Percentiles rank a stretch among this genome's conserved stretches.
Evolutionary conservation across 2,888 invertebrate species (phyloP).

Genomic region (Notocelia uddmanniana): DNA sequence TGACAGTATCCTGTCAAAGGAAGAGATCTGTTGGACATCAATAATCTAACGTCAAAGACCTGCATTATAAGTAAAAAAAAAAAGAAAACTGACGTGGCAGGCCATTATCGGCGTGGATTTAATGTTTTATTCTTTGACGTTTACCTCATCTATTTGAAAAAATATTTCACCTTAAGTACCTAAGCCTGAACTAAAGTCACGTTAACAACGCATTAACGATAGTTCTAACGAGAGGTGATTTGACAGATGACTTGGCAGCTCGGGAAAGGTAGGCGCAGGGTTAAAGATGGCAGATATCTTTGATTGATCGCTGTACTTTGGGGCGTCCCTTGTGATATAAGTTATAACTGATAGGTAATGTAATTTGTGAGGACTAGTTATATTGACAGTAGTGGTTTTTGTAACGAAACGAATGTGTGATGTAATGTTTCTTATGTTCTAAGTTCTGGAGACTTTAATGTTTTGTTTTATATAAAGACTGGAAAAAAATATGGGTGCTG

Average conservation of each 20-base stretch:
- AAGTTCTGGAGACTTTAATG: too few species aligned
- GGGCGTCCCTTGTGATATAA: constrained; percentile 18
- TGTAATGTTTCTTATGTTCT: too few species aligned
- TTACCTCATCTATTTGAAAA: neutral
- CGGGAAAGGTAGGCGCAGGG: constrained; percentile 5
- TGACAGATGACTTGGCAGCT: constrained; percentile 37
- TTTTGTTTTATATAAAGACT: too few species aligned
- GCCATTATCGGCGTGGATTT: too few species aligned
- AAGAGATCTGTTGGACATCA: too few species aligned
- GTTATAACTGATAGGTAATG: constrained; percentile 35
- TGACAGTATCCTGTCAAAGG: too few species aligned
- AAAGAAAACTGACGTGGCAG: too few species aligned
- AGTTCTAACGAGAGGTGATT: constrained; percentile 42
- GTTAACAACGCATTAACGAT: constrained; percentile 11
- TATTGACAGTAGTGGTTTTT: constrained; percentile 4
- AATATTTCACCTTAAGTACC: neutral
- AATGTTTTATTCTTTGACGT: too few species aligned
- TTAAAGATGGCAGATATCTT: constrained; percentile 42
- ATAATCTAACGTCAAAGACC: too few species aligned
- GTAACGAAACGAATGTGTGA: too few species aligned
- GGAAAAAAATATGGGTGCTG: too few species aligned
- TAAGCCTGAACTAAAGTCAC: neutral
- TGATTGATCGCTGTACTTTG: constrained; percentile 40
- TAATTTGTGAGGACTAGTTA: constrained; percentile 29
- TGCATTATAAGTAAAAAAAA: too few species aligned